Conservation (phyloP, 1,140 invertebrate species). For the Brachionus sp. region DNA sequence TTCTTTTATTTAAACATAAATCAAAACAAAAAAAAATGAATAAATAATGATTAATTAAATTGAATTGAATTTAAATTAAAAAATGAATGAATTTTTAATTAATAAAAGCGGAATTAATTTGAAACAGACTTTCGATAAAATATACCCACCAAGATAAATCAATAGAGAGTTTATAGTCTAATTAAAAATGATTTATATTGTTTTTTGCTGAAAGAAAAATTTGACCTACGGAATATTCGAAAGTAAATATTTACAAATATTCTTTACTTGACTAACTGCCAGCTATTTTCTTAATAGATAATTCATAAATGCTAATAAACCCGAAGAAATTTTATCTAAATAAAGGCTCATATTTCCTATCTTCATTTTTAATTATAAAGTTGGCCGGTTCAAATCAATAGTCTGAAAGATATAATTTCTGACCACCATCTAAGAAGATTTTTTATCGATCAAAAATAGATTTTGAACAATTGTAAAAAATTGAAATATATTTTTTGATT, state of each 20-base stretch:
- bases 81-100: neutral
- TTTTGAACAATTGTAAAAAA: neutral
- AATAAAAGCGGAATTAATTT: neutral
- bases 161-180: neutral
- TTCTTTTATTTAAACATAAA: neutral
- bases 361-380: neutral
- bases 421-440: neutral
- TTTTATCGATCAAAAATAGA: neutral
- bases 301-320: neutral
- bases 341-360: neutral
- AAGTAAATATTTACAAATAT: slow-evolving; percentile 12
- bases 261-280: neutral
- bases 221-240: neutral
- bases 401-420: neutral
- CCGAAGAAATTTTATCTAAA: neutral
- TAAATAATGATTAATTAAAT: neutral
- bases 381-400: neutral
- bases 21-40: neutral
- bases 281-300: neutral
- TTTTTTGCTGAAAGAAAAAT: neutral
- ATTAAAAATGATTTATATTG: slow-evolving; percentile 1
- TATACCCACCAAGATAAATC: neutral
- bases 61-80: neutral
- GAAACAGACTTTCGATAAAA: neutral
- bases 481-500: neutral